Percentiles rank a stretch among this genome's conserved stretches.
These are phyloP conservation scores for Gambelia wislizenii DNA, from an alignment of 2,797 vertebrate species.

Conservation along the genomic window DNA sequence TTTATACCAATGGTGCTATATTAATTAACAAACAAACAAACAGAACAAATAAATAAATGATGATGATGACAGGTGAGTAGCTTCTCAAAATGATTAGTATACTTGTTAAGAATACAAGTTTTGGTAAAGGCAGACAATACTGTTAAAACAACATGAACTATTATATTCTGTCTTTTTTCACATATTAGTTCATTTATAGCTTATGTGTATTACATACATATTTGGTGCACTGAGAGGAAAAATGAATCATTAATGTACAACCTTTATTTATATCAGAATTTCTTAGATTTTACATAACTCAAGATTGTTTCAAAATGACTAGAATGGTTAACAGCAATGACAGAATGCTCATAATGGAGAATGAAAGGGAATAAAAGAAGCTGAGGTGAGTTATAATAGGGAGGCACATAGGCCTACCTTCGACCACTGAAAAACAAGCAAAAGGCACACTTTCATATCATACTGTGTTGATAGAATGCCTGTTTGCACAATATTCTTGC, in stretches of 20 bases:
- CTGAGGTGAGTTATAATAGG: neutral
- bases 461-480: no score
- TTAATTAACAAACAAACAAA: no score
- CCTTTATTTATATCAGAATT: neutral
- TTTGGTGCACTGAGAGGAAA: no score
- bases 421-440: neutral
- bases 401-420: neutral
- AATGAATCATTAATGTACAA: neutral
- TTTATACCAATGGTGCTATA: no score
- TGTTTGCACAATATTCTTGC: no score
- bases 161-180: neutral
- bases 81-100: neutral
- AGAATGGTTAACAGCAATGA: neutral
- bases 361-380: neutral
- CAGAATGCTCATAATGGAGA: neutral
- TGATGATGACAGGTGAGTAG: neutral
- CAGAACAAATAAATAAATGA: no score
- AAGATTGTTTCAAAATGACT: slow-evolving; percentile 1
- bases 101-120: slow-evolving; percentile 14
- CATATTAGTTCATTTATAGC: neutral
- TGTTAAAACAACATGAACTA: neutral
- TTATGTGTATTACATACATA: neutral
- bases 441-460: neutral
- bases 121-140: neutral
- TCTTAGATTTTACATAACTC: neutral